A percentile compares a stretch with the other conserved stretches of the same genome.
These are phyloP conservation scores for Acrobasis repandana DNA, from an alignment of 2,888 invertebrate species.

Conservation along the genomic window DNA sequence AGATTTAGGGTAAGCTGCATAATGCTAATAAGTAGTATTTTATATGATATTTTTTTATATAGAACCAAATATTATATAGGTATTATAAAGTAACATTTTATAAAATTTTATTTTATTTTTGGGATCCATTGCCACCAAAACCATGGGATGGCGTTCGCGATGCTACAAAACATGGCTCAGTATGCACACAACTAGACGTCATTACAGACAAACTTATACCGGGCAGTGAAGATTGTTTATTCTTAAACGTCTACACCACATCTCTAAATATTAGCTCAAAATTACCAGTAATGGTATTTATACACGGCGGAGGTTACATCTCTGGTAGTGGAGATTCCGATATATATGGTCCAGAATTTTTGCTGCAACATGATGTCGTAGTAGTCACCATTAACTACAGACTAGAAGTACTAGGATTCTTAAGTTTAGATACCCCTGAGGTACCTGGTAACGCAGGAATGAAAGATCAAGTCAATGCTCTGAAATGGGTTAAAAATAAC, in stretches of 20 bases:
- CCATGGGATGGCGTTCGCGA: conserved; percentile 51
- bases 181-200: conserved; percentile 53
- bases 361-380: conserved; percentile 59
- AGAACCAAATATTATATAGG: no score
- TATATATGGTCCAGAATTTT: conserved; percentile 52
- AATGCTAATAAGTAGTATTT: neutral
- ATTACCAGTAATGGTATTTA: conserved; percentile 61
- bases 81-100: no score
- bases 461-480: conserved; percentile 56
- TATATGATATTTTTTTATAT: no score
- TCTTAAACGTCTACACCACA: conserved; percentile 54
- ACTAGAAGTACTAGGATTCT: conserved; percentile 54
- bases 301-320: conserved; percentile 60
- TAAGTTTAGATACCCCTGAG: conserved; percentile 50
- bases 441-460: conserved; percentile 61
- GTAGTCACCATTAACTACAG: conserved; percentile 65
- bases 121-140: conserved; percentile 52
- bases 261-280: conserved; percentile 36
- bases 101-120: conserved; percentile 25
- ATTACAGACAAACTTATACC: conserved; percentile 32
- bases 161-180: conserved; percentile 48
- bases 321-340: conserved; percentile 52
- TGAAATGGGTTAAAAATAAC: conserved; percentile 52
- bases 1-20: conserved; percentile 46
- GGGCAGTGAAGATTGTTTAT: conserved; percentile 57